A percentile compares a stretch with the other conserved stretches of the same genome.
Conservation (phyloP, 2,888 invertebrate species). For the Trissolcus brochymenae region DNA sequence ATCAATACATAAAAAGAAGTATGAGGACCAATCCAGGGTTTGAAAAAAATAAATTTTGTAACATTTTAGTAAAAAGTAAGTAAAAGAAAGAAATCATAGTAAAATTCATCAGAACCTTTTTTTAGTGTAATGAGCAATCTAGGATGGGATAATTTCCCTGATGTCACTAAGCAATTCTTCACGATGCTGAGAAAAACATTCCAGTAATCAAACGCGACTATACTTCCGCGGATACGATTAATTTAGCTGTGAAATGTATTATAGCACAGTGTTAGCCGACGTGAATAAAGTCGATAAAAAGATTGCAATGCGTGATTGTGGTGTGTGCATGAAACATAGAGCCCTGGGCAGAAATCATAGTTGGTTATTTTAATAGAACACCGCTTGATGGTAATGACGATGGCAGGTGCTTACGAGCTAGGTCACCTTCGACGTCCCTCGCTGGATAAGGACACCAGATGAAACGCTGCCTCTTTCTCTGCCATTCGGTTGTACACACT, state of each 20-base stretch:
- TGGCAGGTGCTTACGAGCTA: constrained; percentile 71
- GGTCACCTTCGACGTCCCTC: constrained; percentile 67
- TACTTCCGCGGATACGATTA: constrained; percentile 17
- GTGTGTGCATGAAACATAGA: constrained; percentile 25
- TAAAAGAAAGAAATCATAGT: background rate
- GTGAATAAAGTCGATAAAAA: constrained; percentile 46
- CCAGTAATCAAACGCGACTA: constrained; percentile 32
- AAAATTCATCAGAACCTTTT: constrained; percentile 6
- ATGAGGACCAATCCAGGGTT: too few species aligned
- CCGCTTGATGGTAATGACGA: constrained; percentile 72
- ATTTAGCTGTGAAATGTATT: constrained; percentile 34
- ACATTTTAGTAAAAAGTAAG: too few species aligned
- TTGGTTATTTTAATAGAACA: constrained; percentile 67
- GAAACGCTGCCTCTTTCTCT: constrained; percentile 23
- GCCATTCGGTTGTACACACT: constrained; percentile 40
- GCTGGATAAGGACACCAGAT: constrained; percentile 29
- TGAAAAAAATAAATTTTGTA: too few species aligned
- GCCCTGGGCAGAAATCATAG: constrained; percentile 69
- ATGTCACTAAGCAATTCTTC: constrained; percentile 13
- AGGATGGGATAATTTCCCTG: constrained; percentile 5
- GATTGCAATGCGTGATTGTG: constrained; percentile 22
- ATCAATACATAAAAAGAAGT: too few species aligned
- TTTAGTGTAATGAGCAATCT: constrained; percentile 1
- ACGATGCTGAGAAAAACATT: background rate
- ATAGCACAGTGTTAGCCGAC: constrained; percentile 21